Conservation (phyloP, 2,888 invertebrate genomes). For the Xylota segnis region DNA sequence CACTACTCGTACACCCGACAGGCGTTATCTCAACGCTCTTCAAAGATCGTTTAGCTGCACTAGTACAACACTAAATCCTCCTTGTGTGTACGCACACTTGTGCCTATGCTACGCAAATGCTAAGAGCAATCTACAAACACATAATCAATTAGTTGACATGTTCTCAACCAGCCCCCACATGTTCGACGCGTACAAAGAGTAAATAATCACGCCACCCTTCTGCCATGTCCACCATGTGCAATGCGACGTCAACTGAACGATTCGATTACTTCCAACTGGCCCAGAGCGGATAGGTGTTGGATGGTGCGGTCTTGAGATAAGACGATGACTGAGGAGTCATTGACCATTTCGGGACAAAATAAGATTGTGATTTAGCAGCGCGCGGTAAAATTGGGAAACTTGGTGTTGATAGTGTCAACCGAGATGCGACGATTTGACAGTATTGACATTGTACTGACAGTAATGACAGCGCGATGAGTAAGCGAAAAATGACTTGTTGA, state of each 20-base stretch:
- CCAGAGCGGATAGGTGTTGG: not conserved
- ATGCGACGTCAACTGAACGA: slow-evolving; percentile 18
- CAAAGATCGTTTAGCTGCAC: slow-evolving; percentile 47
- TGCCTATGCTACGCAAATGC: slow-evolving; percentile 1
- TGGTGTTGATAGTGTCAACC: slow-evolving; percentile 26
- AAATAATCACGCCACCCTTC: slow-evolving; percentile 58
- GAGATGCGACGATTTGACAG: not conserved
- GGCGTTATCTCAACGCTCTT: slow-evolving; percentile 49
- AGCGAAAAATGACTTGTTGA: slow-evolving; percentile 6
- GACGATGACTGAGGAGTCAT: slow-evolving; percentile 53
- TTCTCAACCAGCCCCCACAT: slow-evolving; percentile 16
- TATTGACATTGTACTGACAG: not conserved
- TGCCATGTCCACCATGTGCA: slow-evolving; percentile 11
- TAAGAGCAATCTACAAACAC: slow-evolving; percentile 40
- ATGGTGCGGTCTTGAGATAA: slow-evolving; percentile 44
- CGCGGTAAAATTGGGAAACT: slow-evolving; percentile 40
- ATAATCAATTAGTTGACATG: slow-evolving; percentile 53
- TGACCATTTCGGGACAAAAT: slow-evolving; percentile 56
- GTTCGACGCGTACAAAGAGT: slow-evolving; percentile 14
- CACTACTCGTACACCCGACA: not conserved
- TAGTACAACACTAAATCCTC: slow-evolving; percentile 5
- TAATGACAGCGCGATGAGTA: not conserved
- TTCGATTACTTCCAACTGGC: too few species aligned
- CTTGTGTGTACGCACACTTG: not conserved
- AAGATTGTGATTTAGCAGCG: slow-evolving; percentile 24